Evolutionary conservation across 1,140 invertebrate species (phyloP).

Genomic region (Drosophila willistoni): DNA sequence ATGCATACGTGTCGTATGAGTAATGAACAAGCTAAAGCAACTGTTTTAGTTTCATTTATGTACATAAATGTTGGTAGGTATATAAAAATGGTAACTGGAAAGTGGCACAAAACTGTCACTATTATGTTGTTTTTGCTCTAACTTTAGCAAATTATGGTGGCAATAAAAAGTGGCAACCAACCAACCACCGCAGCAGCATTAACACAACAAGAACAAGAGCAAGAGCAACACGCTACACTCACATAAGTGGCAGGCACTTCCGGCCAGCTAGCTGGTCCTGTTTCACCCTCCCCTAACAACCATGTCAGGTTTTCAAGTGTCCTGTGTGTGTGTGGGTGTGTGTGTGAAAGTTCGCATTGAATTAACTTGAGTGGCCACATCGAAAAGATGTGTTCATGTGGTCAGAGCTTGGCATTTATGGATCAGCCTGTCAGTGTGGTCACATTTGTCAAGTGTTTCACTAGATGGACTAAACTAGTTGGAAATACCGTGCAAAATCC

Average conservation of each 20-base stretch:
- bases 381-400: slow-evolving; percentile 34
- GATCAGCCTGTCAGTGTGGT: slow-evolving; percentile 55
- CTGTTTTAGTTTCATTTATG: background rate
- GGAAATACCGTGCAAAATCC: slow-evolving; percentile 4
- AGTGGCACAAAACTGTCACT: slow-evolving; percentile 41
- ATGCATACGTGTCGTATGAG: slow-evolving; percentile 2
- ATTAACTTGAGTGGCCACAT: slow-evolving; percentile 65
- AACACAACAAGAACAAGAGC: slow-evolving; percentile 34
- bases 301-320: slow-evolving; percentile 41
- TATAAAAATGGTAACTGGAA: slow-evolving; percentile 19
- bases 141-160: slow-evolving; percentile 69
- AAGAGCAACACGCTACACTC: slow-evolving; percentile 49
- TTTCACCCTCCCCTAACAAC: slow-evolving; percentile 12
- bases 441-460: slow-evolving; percentile 52
- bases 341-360: slow-evolving; percentile 61
- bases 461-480: slow-evolving; percentile 35
- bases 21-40: background rate
- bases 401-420: slow-evolving; percentile 66
- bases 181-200: slow-evolving; percentile 26
- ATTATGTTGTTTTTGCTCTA: slow-evolving; percentile 41
- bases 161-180: slow-evolving; percentile 56
- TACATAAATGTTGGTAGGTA: background rate
- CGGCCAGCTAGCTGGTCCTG: slow-evolving; percentile 50
- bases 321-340: slow-evolving; percentile 47
- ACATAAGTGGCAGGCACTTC: slow-evolving; percentile 58